Base-by-base conservation (phyloP, 2,888 invertebrate species). In the Globia sparganii region DNA sequence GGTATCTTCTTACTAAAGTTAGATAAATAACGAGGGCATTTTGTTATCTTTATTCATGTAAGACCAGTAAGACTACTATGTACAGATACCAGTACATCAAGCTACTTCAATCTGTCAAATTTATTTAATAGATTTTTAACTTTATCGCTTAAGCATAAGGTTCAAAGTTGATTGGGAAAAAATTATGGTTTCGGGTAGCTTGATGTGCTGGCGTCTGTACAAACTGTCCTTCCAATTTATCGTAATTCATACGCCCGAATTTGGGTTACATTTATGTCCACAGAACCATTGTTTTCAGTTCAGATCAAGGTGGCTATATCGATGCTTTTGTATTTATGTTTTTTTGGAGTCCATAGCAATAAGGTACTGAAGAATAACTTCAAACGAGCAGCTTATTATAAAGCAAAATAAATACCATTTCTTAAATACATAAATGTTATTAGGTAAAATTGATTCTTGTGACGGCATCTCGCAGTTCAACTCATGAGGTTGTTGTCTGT, bases 1-100 rank as follows among this genome's bases (percentile, higher is more conserved):
- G 28, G 53, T 58, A 65, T 62, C 67, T 73, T 71, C 67, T 62
- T 28, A 75, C 66, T 80, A 68, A 62, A 77, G 65, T 64, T 56
- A 61, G 49, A 58, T 69, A 77, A 70, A 46, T 64, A 74, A 68
- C n/a, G 31, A 81, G 62, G 49, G 58, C 58, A 68, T 66, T 2
- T 46, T 70, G n/a, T 31, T 49, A 49, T n/a, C 28, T 67, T 18
- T 18, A 37, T 81, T 59, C 0, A 40, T 62, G 56, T 61, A 25
- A 34, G 18, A 58, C 43, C 21, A 15, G 11, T 5, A 21, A n/a
- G n/a, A n/a, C n/a, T n/a, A n/a, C n/a, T n/a, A n/a, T n/a, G n/a
- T n/a, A n/a, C n/a, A n/a, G n/a, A n/a, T n/a, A n/a, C n/a, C n/a
- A n/a, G n/a, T n/a, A n/a, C n/a, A n/a, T n/a, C n/a, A n/a, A n/a